Evolutionary conservation across 2,797 vertebrate species (phyloP).

Genomic region (Cyclura pinguis): DNA sequence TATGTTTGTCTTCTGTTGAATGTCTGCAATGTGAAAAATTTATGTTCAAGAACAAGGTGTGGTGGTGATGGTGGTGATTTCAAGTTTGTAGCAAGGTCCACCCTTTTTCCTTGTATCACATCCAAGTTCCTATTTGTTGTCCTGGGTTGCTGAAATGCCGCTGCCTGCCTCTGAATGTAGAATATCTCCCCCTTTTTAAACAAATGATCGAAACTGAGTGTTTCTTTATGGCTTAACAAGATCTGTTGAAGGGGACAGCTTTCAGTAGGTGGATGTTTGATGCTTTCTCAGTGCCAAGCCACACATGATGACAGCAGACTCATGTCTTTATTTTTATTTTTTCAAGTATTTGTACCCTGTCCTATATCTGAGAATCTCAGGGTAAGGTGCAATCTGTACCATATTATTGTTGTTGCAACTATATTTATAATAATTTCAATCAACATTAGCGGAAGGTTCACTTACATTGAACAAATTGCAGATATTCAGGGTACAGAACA

Average conservation of each 20-base stretch:
- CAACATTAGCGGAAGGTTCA: too few relatives aligned
- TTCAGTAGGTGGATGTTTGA: background rate
- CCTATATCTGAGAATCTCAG: background rate
- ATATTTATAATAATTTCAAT: too few relatives aligned
- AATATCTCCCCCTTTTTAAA: background rate
- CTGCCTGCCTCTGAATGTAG: background rate
- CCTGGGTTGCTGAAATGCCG: fast-evolving
- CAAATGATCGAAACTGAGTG: background rate
- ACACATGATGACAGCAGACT: background rate
- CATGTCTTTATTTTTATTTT: background rate
- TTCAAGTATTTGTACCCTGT: background rate
- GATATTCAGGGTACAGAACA: too few relatives aligned
- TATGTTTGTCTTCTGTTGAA: conserved; percentile 57
- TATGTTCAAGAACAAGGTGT: conserved; percentile 45
- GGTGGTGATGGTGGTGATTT: conserved; percentile 55
- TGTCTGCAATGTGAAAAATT: conserved; percentile 61
- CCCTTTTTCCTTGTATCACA: fast-evolving
- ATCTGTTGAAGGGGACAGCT: background rate
- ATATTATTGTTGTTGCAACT: too few relatives aligned
- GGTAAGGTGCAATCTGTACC: background rate
- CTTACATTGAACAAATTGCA: too few relatives aligned
- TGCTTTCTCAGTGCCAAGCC: background rate
- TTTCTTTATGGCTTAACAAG: background rate
- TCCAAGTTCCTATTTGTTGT: background rate
- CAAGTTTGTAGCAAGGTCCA: conserved; percentile 15